Percentiles rank a stretch among this genome's conserved stretches.
These are phyloP conservation scores for Thripadectes ignobilis DNA, from an alignment of 2,797 vertebrate species.

Conservation along the genomic window DNA sequence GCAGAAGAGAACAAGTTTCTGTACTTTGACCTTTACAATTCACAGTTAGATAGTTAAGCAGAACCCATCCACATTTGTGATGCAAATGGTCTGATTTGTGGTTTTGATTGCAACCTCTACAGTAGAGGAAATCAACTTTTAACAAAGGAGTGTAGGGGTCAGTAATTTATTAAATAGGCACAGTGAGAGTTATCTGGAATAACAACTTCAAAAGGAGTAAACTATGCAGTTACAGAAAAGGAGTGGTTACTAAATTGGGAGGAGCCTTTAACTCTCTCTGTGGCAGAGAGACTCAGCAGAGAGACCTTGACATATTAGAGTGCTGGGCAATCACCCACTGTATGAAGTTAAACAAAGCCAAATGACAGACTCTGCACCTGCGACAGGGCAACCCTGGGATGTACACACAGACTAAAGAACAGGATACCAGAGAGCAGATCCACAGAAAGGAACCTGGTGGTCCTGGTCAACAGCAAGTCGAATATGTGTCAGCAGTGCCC, in stretches of 20 bases:
- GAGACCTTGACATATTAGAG: background rate
- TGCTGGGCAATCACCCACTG: background rate
- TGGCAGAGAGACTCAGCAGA: background rate
- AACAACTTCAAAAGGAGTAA: background rate
- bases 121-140: background rate
- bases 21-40: background rate
- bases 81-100: background rate
- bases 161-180: background rate
- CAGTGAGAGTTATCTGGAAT: background rate
- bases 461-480: background rate
- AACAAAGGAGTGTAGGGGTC: background rate
- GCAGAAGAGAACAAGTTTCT: background rate
- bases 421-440: background rate
- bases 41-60: background rate
- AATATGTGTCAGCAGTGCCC: background rate
- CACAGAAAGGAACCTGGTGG: background rate
- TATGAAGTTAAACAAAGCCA: background rate
- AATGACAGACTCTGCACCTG: background rate
- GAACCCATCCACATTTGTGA: background rate
- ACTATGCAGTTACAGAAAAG: background rate
- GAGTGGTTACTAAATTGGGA: background rate
- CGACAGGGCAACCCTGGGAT: background rate
- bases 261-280: background rate
- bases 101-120: background rate
- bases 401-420: background rate